Percentiles rank a stretch among this genome's conserved stretches.
Conservation (phyloP, 2,113 vertebrate genomes). For the Cynoglossus semilaevis region DNA sequence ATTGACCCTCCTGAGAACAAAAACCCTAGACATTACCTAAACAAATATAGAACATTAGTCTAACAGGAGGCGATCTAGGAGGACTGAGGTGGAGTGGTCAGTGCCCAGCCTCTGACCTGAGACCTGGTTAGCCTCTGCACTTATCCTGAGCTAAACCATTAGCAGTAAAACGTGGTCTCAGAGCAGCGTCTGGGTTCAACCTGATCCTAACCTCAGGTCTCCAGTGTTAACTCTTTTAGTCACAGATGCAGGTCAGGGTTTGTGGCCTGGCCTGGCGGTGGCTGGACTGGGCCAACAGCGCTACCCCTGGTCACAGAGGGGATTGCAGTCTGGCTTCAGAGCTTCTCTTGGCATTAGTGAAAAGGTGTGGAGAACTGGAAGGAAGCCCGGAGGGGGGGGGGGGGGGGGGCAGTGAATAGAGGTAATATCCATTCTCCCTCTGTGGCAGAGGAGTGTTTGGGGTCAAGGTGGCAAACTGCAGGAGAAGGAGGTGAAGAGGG, state of each 20-base stretch:
- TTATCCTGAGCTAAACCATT: constrained; percentile 49
- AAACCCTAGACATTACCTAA: constrained; percentile 62
- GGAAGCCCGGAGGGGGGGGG: constrained; percentile 65
- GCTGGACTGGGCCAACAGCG: constrained; percentile 33
- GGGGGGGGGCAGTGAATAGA: constrained; percentile 64
- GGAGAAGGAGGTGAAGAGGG: background rate
- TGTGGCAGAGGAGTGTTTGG: constrained; percentile 51
- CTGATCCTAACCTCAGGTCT: constrained; percentile 35
- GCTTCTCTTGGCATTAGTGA: constrained; percentile 68
- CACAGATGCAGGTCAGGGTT: constrained; percentile 69
- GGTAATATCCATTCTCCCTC: constrained; percentile 68
- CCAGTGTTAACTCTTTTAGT: constrained; percentile 49
- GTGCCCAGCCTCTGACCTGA: constrained; percentile 45
- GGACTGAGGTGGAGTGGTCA: constrained; percentile 49
- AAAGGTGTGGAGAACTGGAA: constrained; percentile 56
- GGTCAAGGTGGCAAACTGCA: constrained; percentile 8
- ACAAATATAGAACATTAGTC: constrained; percentile 79
- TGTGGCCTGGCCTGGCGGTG: constrained; percentile 44
- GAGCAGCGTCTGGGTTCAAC: constrained; percentile 41
- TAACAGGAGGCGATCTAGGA: constrained; percentile 63
- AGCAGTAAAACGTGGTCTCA: constrained; percentile 40
- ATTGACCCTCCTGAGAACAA: constrained; percentile 90
- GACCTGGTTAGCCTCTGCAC: constrained; percentile 50
- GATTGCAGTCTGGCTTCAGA: constrained; percentile 31
- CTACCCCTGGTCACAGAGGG: constrained; percentile 34